Conservation (phyloP, 2,888 invertebrate genomes). For the Drosophila melanosoma region DNA sequence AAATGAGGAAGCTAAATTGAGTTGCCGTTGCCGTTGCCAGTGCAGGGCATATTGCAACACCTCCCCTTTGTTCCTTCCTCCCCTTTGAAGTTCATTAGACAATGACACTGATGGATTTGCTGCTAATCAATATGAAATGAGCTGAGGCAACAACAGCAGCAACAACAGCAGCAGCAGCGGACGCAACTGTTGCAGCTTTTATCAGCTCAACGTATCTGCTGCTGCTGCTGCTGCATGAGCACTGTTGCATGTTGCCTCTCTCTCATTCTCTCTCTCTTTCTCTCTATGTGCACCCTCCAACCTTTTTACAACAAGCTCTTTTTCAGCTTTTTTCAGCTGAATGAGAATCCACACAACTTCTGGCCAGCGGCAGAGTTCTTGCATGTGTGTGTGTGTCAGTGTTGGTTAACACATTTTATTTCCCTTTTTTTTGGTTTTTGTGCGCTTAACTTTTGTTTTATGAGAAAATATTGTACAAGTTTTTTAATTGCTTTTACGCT, state of each 20-base stretch:
- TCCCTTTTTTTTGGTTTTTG: constrained; percentile 3
- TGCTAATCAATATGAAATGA: constrained; percentile 80
- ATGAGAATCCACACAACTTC: constrained; percentile 15
- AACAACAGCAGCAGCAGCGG: constrained; percentile 9
- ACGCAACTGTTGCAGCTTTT: constrained; percentile 24
- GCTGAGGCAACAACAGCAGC: constrained; percentile 23
- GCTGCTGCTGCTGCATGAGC: background rate
- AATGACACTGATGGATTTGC: constrained; percentile 81
- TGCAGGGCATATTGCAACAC: background rate
- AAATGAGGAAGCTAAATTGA: constrained; percentile 57
- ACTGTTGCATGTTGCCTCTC: background rate
- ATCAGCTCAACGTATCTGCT: background rate
- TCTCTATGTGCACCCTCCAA: background rate
- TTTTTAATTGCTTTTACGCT: constrained; percentile 72
- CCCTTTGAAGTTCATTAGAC: constrained; percentile 30
- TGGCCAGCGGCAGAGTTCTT: constrained; percentile 9
- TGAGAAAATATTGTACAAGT: constrained; percentile 73
- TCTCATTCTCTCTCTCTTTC: background rate
- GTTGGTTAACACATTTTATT: constrained; percentile 45
- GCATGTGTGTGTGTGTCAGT: constrained; percentile 14
- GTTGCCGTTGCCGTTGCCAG: constrained; percentile 11
- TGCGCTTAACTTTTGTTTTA: constrained; percentile 65
- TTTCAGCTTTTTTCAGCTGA: constrained; percentile 37
- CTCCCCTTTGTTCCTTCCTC: background rate
- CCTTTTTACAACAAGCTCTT: constrained; percentile 22